Base-by-base conservation (phyloP, 2,113 vertebrate genomes). In the Gadus chalcogrammus region DNA sequence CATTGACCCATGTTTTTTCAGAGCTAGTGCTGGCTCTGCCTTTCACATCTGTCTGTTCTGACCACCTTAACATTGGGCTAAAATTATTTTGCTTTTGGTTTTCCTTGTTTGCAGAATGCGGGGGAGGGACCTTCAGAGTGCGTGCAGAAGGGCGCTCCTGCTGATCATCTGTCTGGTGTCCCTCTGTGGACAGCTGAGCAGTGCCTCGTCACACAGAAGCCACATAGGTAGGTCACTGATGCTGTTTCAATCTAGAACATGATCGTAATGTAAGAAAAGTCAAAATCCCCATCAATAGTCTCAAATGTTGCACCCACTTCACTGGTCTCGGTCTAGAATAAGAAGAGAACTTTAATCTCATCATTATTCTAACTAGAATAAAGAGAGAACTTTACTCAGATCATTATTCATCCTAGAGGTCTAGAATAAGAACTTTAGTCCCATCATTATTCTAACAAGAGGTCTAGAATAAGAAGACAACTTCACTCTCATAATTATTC, bases 81-180 rank as follows among this genome's bases (percentile, higher is more conserved):
- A 4, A 42, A 55, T 73, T 22, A 28, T 66, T 55, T 58, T 48
- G 20, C 60, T 69, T 68, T 0, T 24, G 42, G 5, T 68, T 18
- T 18, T 3, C 24, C 78, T 84, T 70, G 70, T 71, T 70, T 59
- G 3, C 81, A 95, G 94, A 89, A 95, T 95, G 95, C 93, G 84
- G 88, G 93, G 94, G 86, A 91, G 89, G 80, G 93, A 94, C 74
- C 74, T 94, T 75, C 92, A 85, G 87, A 93, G 90, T 81, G 86
- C 92, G 91, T 94, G 93, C 89, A 94, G 84, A 92, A 91, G 91
- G 91, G 84, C 91, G 81, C 90, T 95, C 20, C 90, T 96, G 90
- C 89, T 95, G 89, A 90, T 91, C 81, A 81, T 95, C 86, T 96
- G 93, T 89, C 90, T 96, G 90, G 87, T 93, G 88, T 93, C 90